Conservation (phyloP, 2,113 vertebrate genomes). For the Hippopotamus amphibius region DNA sequence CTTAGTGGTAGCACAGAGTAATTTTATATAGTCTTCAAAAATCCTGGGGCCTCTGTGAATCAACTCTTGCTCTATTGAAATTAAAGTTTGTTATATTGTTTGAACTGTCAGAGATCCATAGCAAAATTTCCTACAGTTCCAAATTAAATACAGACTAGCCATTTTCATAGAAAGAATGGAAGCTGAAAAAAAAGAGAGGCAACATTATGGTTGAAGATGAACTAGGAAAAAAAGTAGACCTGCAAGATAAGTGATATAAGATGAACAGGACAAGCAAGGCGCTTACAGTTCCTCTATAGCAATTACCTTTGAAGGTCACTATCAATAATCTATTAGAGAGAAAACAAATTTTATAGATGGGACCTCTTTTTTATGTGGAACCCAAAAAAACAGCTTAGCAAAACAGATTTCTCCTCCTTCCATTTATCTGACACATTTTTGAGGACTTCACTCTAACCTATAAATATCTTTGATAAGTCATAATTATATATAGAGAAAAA, state of each 20-base stretch:
- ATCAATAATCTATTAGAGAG: background rate
- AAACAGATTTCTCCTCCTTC: constrained; percentile 40
- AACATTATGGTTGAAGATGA: background rate
- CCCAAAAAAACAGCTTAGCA: constrained; percentile 41
- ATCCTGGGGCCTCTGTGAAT: constrained; percentile 54
- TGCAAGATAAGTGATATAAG: background rate
- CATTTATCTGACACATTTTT: constrained; percentile 5
- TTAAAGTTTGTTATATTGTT: constrained; percentile 68
- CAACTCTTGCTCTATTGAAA: constrained; percentile 59
- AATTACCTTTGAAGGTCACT: constrained; percentile 30
- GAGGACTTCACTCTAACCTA: background rate
- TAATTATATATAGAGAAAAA: background rate
- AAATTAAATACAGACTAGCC: constrained; percentile 62
- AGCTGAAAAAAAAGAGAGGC: constrained; percentile 30
- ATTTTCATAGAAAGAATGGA: constrained; percentile 62
- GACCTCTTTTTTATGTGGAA: background rate
- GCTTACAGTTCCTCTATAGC: background rate
- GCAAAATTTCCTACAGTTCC: constrained; percentile 51
- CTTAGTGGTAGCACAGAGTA: constrained; percentile 67
- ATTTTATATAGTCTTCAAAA: constrained; percentile 67
- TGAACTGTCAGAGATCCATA: constrained; percentile 61
- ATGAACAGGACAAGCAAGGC: background rate
- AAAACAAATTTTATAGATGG: constrained; percentile 39
- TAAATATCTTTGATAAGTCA: constrained; percentile 24
- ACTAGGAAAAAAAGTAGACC: background rate